phyloP scores from a whole-genome alignment of 2,113 vertebrate genomes.

The Cynopterus brachyotis region DNA sequence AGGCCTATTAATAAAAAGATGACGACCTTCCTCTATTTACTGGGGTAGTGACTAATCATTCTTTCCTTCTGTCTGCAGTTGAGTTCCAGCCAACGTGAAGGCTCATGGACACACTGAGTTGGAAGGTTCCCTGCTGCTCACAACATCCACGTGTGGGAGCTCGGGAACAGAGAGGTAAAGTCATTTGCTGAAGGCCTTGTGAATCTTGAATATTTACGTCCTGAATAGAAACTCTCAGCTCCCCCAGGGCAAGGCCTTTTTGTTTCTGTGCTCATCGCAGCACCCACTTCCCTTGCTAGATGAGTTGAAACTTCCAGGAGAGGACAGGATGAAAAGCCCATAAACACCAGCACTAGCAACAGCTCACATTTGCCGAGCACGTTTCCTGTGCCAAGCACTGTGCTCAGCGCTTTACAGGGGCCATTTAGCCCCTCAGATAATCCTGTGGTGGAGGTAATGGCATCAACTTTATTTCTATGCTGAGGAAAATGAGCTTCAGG shows the following conservation, averaged over 20 bases:
- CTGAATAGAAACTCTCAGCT: not conserved
- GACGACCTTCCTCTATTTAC: constrained; percentile 23
- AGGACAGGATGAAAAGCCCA: not conserved
- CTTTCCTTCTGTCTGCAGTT: not conserved
- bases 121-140: not conserved
- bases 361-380: not conserved
- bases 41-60: constrained; percentile 12
- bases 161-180: not conserved
- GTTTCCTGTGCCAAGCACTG: not conserved
- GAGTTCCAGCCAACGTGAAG: not conserved
- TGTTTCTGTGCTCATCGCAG: not conserved
- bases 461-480: not conserved
- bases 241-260: not conserved
- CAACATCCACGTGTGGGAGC: not conserved
- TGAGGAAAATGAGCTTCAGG: not conserved
- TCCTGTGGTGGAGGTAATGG: not conserved
- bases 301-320: not conserved
- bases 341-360: not conserved
- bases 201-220: not conserved
- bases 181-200: not conserved
- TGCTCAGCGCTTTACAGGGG: not conserved
- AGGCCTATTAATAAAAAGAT: constrained; percentile 54
- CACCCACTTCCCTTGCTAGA: not conserved
- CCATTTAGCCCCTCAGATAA: not conserved
- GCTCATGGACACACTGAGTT: not conserved